Base-by-base conservation (phyloP, 1,140 invertebrate species). In the Aphis craccivora region DNA sequence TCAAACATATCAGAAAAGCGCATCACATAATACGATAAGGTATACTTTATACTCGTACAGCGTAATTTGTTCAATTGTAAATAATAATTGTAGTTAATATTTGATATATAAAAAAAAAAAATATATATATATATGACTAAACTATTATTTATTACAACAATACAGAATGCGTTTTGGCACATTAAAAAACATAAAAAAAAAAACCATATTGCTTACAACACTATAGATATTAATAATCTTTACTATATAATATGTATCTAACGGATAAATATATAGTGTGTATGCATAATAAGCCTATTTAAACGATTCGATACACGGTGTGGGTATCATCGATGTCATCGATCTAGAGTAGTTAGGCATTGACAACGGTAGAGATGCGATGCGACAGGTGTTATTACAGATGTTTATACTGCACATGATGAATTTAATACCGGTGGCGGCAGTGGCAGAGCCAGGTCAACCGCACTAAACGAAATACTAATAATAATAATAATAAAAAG, bases 341-440 rank as follows among this genome's bases (percentile, higher is more conserved):
- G 91, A 92, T 92, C 91, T 51, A 51, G 91, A 25, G 37, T 22
- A 89, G 18, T 51, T 76, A 76, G n/a, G n/a, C 35, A 90, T 25
- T 48, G 40, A 45, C 48, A 92, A 48, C 76, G 81, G 48, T 84
- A 53, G 25, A 84, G 43, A 81, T 48, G 14, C 45, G 18, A n/a
- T 23, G 90, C 60, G 90, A 53, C 91, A 92, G 91, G 67, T 92
- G 91, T 51, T 92, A n/a, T 83, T 84, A 55, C 76, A 83, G 76
- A 84, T 84, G 76, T 84, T 53, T 35, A 37, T 51, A 84, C 23
- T 45, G 35, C 76, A 84, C 30, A 90, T 35, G 88, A 90, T 35
- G 88, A 60, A 11, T 55, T 22, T 60, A 48, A 45, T n/a, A 20
- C 23, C 87, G 87, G 45, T 40, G 51, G n/a, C 37, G 88, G 23